Evolutionary conservation across 2,113 vertebrate genomes (phyloP), one percentile per base, ranked within the genome.

Genomic region (Dasyprocta punctata): DNA sequence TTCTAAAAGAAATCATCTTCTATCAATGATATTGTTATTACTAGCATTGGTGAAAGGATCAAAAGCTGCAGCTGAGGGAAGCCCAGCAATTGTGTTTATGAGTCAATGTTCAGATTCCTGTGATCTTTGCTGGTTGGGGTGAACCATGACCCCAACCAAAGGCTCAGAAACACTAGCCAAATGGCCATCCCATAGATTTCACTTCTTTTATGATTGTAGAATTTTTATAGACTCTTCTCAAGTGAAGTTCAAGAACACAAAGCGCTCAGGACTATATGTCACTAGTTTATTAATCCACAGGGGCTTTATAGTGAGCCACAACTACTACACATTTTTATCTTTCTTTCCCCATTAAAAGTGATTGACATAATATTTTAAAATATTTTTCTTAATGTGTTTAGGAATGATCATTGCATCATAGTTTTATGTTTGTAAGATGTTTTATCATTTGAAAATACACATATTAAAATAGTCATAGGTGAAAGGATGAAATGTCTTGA

Each of bases 361-460:
- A 56, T 0, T 49, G 58, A 69, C n/a, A 58, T 58, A 67, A 71
- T 58, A 93, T 13, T 82, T 54, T 73, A 5, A 60, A 65, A 61
- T 49, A 28, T 63, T 33, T 28, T 44, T 67, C 41, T 82, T 22
- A 67, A 14, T 16, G 16, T 41, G 12, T 81, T 75, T 63, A 65
- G 36, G n/a, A 95, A 47, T 89, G 52, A 78, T 44, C 13, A 49
- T 5, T 47, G 2, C 22, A 73, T 22, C 77, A 30, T 33, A 67
- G 16, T 52, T 90, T 67, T 14, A 90, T 33, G 52, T 91, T 93
- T 89, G 81, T 10, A 63, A 60, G 38, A 52, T 49, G 4, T 24
- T 96, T 69, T 65, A 90, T 81, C 49, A 89, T 77, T 84, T 92
- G 16, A 47, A 90, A 95, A 75, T 75, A 60, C 11, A 67, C 14